A percentile compares a stretch with the other conserved stretches of the same genome.
Evolutionary conservation across 1,140 invertebrate genomes (phyloP).

Genomic region (Neodiprion lecontei): DNA sequence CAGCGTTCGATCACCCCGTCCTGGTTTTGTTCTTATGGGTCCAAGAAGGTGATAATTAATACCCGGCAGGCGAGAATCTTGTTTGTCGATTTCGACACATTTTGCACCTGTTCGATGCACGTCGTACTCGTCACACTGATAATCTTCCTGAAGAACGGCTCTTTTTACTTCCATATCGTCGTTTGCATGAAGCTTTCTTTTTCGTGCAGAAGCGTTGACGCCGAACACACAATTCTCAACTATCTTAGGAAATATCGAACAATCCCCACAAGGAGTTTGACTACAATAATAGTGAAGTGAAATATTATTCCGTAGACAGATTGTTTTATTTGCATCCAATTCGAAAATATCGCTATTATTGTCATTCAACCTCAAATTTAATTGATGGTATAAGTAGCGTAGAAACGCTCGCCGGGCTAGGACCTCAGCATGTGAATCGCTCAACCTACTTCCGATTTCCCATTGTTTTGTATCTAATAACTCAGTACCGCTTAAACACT

Average conservation of each 20-base stretch:
- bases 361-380: constrained; percentile 55
- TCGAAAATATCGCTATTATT: constrained; percentile 57
- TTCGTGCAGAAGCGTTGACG: constrained; percentile 32
- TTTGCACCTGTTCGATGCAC: constrained; percentile 90
- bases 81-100: constrained; percentile 66
- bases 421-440: constrained; percentile 93
- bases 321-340: constrained; percentile 46
- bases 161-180: constrained; percentile 12
- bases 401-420: constrained; percentile 83
- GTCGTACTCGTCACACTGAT: constrained; percentile 59
- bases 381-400: constrained; percentile 76
- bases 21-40: constrained; percentile 88
- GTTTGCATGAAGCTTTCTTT: constrained; percentile 31
- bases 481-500: constrained; percentile 79
- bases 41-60: constrained; percentile 74
- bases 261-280: constrained; percentile 93
- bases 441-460: constrained; percentile 73
- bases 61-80: constrained; percentile 67
- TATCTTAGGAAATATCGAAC: constrained; percentile 80
- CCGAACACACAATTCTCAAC: constrained; percentile 23
- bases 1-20: constrained; percentile 86
- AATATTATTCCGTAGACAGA: constrained; percentile 66
- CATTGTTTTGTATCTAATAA: constrained; percentile 66
- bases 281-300: constrained; percentile 88
- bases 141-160: constrained; percentile 13